A percentile compares a stretch with the other conserved stretches of the same genome.
These are phyloP conservation scores for Drosophila vallismaia DNA, from an alignment of 2,888 invertebrate genomes.

Conservation along the genomic window DNA sequence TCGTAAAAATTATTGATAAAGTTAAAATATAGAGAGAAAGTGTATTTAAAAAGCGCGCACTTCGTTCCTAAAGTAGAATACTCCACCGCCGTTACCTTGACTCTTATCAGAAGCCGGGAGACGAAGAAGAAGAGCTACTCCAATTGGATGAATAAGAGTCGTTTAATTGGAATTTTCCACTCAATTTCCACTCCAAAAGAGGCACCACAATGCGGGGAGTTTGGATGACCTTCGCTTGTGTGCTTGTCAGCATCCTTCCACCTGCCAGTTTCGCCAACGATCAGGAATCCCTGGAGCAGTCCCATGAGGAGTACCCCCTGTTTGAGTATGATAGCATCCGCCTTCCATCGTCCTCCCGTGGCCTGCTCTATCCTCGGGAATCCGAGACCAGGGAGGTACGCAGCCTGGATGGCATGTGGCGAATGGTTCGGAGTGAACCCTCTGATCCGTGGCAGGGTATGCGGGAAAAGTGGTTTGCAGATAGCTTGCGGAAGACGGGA, in stretches of 20 bases:
- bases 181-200: neutral
- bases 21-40: neutral
- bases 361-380: slow-evolving; percentile 85
- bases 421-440: slow-evolving; percentile 90
- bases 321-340: slow-evolving; percentile 40
- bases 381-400: slow-evolving; percentile 92
- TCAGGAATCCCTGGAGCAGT: neutral
- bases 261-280: neutral
- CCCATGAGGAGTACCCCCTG: neutral
- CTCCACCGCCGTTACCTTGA: neutral
- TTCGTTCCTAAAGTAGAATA: neutral
- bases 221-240: neutral
- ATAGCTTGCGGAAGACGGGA: slow-evolving; percentile 88
- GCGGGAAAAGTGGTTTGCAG: slow-evolving; percentile 89
- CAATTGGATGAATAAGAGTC: neutral
- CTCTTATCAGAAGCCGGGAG: slow-evolving; percentile 22
- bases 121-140: slow-evolving; percentile 1
- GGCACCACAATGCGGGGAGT: neutral
- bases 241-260: neutral
- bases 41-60: neutral
- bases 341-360: slow-evolving; percentile 61
- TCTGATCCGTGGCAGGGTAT: slow-evolving; percentile 89
- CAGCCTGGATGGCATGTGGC: slow-evolving; percentile 95
- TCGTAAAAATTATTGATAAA: neutral
- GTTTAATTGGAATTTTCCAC: neutral